Evolutionary conservation across 2,113 vertebrate species (phyloP), one percentile per base, ranked within the genome.

Genomic region (Chrysochloris asiatica): DNA sequence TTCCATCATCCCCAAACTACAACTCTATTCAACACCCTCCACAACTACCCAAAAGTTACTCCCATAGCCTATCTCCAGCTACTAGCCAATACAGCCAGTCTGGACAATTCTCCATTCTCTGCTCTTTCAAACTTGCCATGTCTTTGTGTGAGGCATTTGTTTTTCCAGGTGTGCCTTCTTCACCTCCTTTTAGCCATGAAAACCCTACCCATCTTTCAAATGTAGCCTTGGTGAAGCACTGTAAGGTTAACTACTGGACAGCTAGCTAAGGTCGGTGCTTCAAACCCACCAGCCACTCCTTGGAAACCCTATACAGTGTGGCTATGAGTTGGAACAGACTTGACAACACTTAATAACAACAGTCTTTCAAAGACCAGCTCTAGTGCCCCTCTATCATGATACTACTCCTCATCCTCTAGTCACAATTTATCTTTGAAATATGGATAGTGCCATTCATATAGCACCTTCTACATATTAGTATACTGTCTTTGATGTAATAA

Each of bases 391-490:
- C 24, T 19, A 41, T 38, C 26, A 10, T 6, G 38, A 28, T 38
- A 6, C 16, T 47, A 33, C 78, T 8, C 8, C 13, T 79, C 65
- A 14, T 47, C 1, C 47, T 82, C 8, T 63, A 71, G 24, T 24
- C 12, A 3, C 17, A 84, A 36, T 47, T n/a, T 33, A 47, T 52
- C 72, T 33, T 2, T 78, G 48, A 73, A 52, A 71, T 63, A 6
- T 0, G 6, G 38, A 26, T 8, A 33, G 50, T 22, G 4, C 8
- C 16, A 3, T 16, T 63, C 24, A 0, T 3, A 19, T 4, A 28
- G 17, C 14, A 52, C 43, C 33, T 79, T 56, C 71, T 45, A 13
- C 4, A n/a, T 4, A 50, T n/a, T n/a, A n/a, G n/a, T n/a, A n/a
- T n/a, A n/a, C n/a, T n/a, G n/a, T n/a, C n/a, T n/a, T n/a, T n/a